These are phyloP conservation scores for Melanocharis versteri DNA, from an alignment of 2,113 vertebrate genomes.

Conservation along the genomic window DNA sequence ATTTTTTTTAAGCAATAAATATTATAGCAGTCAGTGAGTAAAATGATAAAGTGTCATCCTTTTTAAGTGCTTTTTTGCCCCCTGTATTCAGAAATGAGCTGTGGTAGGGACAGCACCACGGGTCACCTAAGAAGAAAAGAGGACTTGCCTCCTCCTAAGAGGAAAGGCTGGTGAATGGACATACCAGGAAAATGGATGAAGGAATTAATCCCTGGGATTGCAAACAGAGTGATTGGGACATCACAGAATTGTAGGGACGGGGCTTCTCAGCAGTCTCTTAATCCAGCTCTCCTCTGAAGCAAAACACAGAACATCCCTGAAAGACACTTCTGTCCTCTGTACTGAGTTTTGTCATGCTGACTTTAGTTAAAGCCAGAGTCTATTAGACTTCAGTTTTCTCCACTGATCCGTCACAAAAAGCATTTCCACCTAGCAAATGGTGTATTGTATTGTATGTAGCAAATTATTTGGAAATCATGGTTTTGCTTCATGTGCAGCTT, in stretches of 20 bases:
- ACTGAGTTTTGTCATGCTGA: not conserved
- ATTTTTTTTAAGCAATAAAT: not conserved
- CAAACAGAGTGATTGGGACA: not conserved
- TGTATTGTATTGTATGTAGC: no score
- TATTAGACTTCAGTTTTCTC: not conserved
- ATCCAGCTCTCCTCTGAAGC: not conserved
- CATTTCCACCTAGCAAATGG: not conserved
- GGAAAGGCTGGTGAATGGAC: not conserved
- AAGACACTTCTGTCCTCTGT: not conserved
- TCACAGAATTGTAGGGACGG: not conserved
- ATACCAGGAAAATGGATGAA: not conserved
- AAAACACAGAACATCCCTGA: not conserved
- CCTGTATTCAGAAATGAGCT: not conserved
- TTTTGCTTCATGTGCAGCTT: constrained; percentile 65
- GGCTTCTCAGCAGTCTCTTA: not conserved
- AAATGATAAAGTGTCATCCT: not conserved
- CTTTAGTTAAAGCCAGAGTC: not conserved
- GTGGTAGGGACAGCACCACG: not conserved
- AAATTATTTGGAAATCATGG: not conserved
- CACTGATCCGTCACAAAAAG: not conserved
- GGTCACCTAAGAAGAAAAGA: not conserved
- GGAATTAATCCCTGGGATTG: not conserved
- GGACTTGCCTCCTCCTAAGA: not conserved
- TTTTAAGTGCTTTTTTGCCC: not conserved
- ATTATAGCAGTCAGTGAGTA: not conserved